Evolutionary conservation across 1,140 invertebrate species (phyloP).

Genomic region (Probaryconus sp.): DNA sequence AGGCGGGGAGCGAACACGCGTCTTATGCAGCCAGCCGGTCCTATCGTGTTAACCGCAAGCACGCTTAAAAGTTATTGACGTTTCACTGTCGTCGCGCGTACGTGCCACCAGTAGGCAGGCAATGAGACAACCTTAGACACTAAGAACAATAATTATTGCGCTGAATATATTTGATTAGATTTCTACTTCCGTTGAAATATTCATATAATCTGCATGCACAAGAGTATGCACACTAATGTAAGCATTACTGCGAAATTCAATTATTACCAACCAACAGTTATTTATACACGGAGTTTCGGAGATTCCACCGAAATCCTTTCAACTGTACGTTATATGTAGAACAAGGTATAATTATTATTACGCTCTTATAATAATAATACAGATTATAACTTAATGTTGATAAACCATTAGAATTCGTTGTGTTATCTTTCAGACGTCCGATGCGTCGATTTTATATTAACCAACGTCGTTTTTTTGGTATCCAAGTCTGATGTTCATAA

Average conservation of each 20-base stretch:
- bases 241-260: slow-evolving; percentile 37
- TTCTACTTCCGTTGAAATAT: slow-evolving; percentile 34
- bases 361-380: too few relatives aligned
- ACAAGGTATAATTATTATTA: too few relatives aligned
- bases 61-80: slow-evolving; percentile 54
- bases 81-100: slow-evolving; percentile 27
- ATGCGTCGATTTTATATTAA: too few relatives aligned
- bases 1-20: slow-evolving; percentile 25
- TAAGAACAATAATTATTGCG: slow-evolving; percentile 51
- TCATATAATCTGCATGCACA: slow-evolving; percentile 48
- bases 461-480: too few relatives aligned
- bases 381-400: too few relatives aligned
- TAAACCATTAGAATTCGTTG: too few relatives aligned
- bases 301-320: slow-evolving; percentile 23
- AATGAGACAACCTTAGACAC: slow-evolving; percentile 24
- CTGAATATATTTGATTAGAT: slow-evolving; percentile 47
- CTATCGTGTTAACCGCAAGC: slow-evolving; percentile 39
- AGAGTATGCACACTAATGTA: slow-evolving; percentile 29
- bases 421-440: too few relatives aligned
- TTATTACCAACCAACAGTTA: slow-evolving; percentile 45
- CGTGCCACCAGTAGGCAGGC: slow-evolving; percentile 10
- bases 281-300: slow-evolving; percentile 30
- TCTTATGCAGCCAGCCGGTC: slow-evolving; percentile 33
- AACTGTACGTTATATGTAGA: too few relatives aligned
- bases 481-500: too few relatives aligned